Conservation (phyloP, 2,888 invertebrate genomes). For the Rotaria macrura region DNA sequence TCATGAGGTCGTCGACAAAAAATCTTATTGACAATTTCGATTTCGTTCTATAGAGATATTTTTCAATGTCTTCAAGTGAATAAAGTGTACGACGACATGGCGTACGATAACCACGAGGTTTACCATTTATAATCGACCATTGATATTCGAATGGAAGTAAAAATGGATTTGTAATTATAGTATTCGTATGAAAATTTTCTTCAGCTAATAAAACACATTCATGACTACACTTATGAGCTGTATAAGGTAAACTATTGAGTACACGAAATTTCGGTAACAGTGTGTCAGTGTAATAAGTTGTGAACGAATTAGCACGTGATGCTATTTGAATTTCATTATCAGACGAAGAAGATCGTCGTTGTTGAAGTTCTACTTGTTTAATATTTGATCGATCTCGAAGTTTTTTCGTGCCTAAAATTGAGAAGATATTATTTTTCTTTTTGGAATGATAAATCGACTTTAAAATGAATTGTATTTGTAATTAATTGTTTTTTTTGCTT, state of each 20-base stretch:
- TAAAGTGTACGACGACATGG: neutral
- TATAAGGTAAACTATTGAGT: neutral
- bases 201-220: neutral
- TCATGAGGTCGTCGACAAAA: neutral
- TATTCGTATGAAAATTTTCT: neutral
- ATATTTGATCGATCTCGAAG: neutral
- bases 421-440: neutral
- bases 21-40: neutral
- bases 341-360: neutral
- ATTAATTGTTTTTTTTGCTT: no score
- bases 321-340: neutral
- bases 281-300: neutral
- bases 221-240: neutral
- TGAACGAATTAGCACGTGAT: neutral
- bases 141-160: neutral
- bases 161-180: neutral
- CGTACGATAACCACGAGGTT: conserved; percentile 7
- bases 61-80: neutral
- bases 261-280: neutral
- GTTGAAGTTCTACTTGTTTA: neutral
- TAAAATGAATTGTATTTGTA: no score
- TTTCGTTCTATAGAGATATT: neutral
- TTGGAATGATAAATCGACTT: no score
- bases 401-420: neutral
- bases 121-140: neutral